phyloP scores from a whole-genome alignment of 2,797 vertebrate species.

The Pangasius krempfi region DNA sequence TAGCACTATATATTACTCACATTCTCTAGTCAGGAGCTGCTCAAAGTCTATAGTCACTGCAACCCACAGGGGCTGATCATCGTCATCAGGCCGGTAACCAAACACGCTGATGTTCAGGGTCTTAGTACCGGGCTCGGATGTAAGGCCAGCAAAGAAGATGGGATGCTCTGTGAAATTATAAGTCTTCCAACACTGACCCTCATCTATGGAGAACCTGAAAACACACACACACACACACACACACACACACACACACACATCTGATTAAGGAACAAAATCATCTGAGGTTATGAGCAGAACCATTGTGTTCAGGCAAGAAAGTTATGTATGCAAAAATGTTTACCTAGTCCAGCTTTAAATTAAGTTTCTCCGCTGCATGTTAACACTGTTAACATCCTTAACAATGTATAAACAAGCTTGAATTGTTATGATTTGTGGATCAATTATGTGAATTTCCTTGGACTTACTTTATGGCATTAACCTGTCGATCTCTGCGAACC shows the following conservation, averaged over 20 bases:
- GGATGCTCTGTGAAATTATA: conserved; percentile 81
- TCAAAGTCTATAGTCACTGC: conserved; percentile 81
- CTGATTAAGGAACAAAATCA: background rate
- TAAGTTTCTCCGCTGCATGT: background rate
- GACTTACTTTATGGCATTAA: conserved; percentile 78
- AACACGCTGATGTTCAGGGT: conserved; percentile 82
- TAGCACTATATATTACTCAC: conserved; percentile 64
- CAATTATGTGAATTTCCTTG: background rate
- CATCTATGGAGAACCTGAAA: conserved; percentile 79
- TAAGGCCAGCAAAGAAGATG: conserved; percentile 78
- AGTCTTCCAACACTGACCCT: conserved; percentile 80
- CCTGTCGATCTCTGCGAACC: conserved; percentile 66
- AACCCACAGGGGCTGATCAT: conserved; percentile 79
- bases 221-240: conserved; percentile 7
- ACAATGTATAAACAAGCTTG: background rate
- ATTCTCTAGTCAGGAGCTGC: conserved; percentile 76
- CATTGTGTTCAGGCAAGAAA: background rate
- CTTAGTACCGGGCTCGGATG: conserved; percentile 78
- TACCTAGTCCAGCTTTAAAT: background rate
- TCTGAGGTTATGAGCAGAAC: background rate
- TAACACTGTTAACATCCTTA: background rate
- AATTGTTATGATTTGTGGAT: background rate
- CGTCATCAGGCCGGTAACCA: conserved; percentile 77
- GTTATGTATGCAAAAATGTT: background rate
- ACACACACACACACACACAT: background rate